Conservation (phyloP, 2,888 invertebrate genomes). For the Athalia rosae region DNA sequence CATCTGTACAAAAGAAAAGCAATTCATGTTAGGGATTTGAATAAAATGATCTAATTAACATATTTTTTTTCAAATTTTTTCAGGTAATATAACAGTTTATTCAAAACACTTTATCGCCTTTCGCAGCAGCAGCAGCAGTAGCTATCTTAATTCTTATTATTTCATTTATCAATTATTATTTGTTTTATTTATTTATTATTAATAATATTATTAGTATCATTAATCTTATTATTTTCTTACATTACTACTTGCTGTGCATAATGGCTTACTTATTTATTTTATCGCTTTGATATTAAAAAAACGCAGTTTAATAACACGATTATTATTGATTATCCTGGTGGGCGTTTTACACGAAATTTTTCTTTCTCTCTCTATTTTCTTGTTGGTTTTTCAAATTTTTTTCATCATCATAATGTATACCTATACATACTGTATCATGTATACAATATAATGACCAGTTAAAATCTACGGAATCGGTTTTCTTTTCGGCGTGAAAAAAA, state of each 20-base stretch:
- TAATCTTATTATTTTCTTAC: slow-evolving; percentile 46
- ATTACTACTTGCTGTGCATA: slow-evolving; percentile 60
- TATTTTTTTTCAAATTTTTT: slow-evolving; percentile 49
- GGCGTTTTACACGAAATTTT: slow-evolving; percentile 31
- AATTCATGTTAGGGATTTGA: too few species aligned
- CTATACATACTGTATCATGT: background rate
- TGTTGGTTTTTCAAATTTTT: slow-evolving; percentile 39
- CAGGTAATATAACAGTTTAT: slow-evolving; percentile 73
- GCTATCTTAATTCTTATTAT: background rate
- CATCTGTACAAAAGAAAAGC: too few species aligned
- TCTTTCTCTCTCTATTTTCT: slow-evolving; percentile 32
- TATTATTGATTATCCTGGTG: slow-evolving; percentile 70
- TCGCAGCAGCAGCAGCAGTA: slow-evolving; percentile 13
- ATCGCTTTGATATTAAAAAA: slow-evolving; percentile 71
- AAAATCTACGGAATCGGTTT: slow-evolving; percentile 7
- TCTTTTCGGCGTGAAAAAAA: too few species aligned
- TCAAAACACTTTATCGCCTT: slow-evolving; percentile 69
- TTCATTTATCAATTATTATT: background rate
- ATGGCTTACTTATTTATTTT: slow-evolving; percentile 43
- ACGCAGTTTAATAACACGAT: slow-evolving; percentile 72
- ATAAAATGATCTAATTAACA: too few species aligned
- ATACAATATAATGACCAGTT: background rate
- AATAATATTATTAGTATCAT: background rate
- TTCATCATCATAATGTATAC: slow-evolving; percentile 6
- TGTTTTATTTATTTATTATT: background rate